Evolutionary conservation across 1,140 invertebrate species (phyloP), one percentile per base, ranked within the genome.

Genomic region (Calliphora vicina): DNA sequence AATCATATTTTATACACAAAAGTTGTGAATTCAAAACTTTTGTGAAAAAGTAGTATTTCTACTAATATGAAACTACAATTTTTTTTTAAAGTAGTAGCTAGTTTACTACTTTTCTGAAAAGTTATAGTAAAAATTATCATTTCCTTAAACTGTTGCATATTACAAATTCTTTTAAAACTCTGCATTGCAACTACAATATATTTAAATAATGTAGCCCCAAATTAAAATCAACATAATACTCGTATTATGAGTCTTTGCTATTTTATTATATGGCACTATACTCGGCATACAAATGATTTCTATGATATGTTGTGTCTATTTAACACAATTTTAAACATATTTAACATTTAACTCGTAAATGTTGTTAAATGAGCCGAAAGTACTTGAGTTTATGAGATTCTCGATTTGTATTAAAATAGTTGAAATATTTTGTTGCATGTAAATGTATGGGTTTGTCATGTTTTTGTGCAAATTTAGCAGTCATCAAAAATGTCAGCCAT

Each of bases 301-400:
- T 29, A 20, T 42, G n/a, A 76, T 42, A 35, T n/a, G 15, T 29
- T 20, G 1, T 43, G 35, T 78, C 20, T 45, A 78, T 78, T 43
- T 78, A 78, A 78, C 27, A 78, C n/a, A 78, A 78, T 78, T 78
- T 78, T 20, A 45, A 78, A 78, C 80, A 81, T 35, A 67, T 81
- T 81, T 81, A 61, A 67, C 45, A 81, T 81, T 81, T 67, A 61
- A 29, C 15, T 81, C 42, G 35, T 57, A 57, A 57, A 81, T 50
- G 45, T 67, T 27, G 80, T 43, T 35, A 57, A 81, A 67, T 43
- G 50, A 81, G 50, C 80, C 50, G 26, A 61, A 81, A 81, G 80
- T 81, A 61, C 13, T 81, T 78, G n/a, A 23, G 61, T 67, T 67
- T 25, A 25, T 43, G n/a, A 13, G 74, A 78, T 78, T 78, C n/a